Percentiles rank a stretch among this genome's conserved stretches.
phyloP scores from a whole-genome alignment of 2,797 vertebrate species.

The Alosa sapidissima region DNA sequence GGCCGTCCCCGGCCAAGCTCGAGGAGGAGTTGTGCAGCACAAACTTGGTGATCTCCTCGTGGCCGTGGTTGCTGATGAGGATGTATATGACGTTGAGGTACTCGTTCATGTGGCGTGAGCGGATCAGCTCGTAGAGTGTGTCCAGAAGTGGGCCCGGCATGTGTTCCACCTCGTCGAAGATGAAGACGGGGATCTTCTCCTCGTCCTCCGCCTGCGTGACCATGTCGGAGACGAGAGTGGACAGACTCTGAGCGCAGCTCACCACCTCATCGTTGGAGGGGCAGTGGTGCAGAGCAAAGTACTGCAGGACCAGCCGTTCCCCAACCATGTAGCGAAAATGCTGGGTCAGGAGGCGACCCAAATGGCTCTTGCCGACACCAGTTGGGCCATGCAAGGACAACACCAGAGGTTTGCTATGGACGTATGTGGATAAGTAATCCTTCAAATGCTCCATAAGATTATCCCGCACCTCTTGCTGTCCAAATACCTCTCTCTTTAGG shows the following conservation, averaged over 20 bases:
- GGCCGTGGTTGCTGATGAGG: conserved; percentile 86
- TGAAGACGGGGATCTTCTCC: conserved; percentile 90
- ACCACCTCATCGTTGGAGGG: conserved; percentile 68
- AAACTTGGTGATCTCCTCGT: conserved; percentile 81
- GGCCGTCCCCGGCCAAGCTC: conserved; percentile 41
- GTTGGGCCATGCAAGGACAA: conserved; percentile 88
- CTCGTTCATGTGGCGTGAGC: conserved; percentile 78
- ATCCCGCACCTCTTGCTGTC: conserved; percentile 83
- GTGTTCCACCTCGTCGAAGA: conserved; percentile 90
- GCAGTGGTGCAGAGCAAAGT: conserved; percentile 89
- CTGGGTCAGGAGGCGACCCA: conserved; percentile 87
- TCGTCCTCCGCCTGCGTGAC: conserved; percentile 83
- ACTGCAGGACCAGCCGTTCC: conserved; percentile 85
- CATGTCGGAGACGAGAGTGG: conserved; percentile 71
- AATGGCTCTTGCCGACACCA: conserved; percentile 94
- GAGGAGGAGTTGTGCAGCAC: conserved; percentile 85
- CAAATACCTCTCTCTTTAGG: conserved; percentile 87
- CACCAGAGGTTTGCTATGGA: conserved; percentile 91
- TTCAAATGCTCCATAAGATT: conserved; percentile 78
- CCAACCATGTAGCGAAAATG: conserved; percentile 89
- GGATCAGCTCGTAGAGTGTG: conserved; percentile 74
- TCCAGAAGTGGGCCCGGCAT: conserved; percentile 84
- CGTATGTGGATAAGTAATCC: conserved; percentile 93
- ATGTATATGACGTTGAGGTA: conserved; percentile 90
- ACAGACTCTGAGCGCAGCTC: conserved; percentile 75